Evolutionary conservation across 1,140 invertebrate species (phyloP).

Genomic region (Lordiphosa clarofinis): DNA sequence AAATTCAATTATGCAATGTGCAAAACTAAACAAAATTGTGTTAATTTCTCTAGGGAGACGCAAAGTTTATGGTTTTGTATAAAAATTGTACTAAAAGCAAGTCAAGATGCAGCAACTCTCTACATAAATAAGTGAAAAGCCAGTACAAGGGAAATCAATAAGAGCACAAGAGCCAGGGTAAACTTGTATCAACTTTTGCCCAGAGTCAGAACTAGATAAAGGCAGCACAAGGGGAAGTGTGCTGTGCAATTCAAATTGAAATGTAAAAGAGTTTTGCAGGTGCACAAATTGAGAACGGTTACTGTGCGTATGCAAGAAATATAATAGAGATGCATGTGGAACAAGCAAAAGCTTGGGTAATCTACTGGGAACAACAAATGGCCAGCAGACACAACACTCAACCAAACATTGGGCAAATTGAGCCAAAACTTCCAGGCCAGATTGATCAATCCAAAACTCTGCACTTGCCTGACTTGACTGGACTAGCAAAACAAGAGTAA

Average conservation of each 20-base stretch:
- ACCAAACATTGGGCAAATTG: conserved; percentile 28
- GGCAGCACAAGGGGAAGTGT: background rate
- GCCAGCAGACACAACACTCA: conserved; percentile 18
- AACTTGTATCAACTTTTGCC: conserved; percentile 46
- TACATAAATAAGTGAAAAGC: conserved; percentile 34
- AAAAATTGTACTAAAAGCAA: background rate
- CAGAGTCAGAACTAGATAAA: conserved; percentile 26
- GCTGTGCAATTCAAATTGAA: conserved; percentile 37
- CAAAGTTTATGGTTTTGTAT: conserved; percentile 19
- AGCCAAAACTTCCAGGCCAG: conserved; percentile 55
- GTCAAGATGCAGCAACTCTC: conserved; percentile 9
- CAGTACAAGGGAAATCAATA: conserved; percentile 49
- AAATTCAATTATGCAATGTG: conserved; percentile 34
- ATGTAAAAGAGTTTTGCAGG: conserved; percentile 35
- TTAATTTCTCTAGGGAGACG: conserved; percentile 50
- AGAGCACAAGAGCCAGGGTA: conserved; percentile 18
- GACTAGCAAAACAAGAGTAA: no score
- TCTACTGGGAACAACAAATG: conserved; percentile 55
- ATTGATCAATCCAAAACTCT: conserved; percentile 16
- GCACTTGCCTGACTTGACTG: conserved; percentile 1
- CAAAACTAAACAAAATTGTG: conserved; percentile 47
- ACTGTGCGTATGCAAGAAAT: conserved; percentile 45
- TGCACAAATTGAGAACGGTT: conserved; percentile 32
- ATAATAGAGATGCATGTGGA: conserved; percentile 22
- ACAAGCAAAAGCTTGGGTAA: conserved; percentile 70